These are phyloP conservation scores for Aphodius sticticus DNA, from an alignment of 2,888 invertebrate species.

Conservation along the genomic window DNA sequence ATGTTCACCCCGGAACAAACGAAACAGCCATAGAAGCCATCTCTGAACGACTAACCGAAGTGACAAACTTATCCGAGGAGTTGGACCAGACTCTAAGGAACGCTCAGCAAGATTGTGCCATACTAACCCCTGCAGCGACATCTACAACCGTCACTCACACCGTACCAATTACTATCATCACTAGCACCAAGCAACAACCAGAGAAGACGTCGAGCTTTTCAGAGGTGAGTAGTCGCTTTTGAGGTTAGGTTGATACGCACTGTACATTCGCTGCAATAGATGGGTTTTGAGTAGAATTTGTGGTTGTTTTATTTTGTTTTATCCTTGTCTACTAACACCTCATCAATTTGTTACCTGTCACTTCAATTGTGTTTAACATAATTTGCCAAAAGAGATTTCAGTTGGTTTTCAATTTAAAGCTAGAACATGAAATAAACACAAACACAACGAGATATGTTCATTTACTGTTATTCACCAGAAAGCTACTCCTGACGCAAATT, in stretches of 20 bases:
- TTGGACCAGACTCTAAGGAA: constrained; percentile 68
- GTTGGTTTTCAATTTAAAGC: too few species aligned
- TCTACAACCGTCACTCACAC: constrained; percentile 39
- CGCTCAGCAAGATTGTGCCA: constrained; percentile 60
- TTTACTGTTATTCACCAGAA: too few species aligned
- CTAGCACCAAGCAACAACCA: constrained; percentile 29
- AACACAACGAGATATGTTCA: too few species aligned
- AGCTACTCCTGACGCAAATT: too few species aligned
- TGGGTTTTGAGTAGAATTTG: constrained; percentile 27
- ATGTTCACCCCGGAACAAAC: constrained; percentile 57
- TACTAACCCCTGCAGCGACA: constrained; percentile 48
- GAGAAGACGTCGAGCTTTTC: constrained; percentile 34
- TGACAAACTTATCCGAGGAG: constrained; percentile 72
- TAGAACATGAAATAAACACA: too few species aligned
- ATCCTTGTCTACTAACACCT: constrained; percentile 28
- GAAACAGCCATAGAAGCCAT: constrained; percentile 72
- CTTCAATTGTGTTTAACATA: neutral
- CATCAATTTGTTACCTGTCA: neutral
- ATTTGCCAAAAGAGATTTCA: neutral
- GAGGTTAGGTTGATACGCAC: constrained; percentile 6
- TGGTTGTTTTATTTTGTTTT: constrained; percentile 30
- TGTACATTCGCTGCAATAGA: constrained; percentile 25
- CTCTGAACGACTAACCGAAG: constrained; percentile 69
- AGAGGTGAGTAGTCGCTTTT: constrained; percentile 35
- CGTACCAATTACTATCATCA: constrained; percentile 34